A percentile compares a stretch with the other conserved stretches of the same genome.
phyloP scores from a whole-genome alignment of 2,888 invertebrate species.

The Listrodromus nycthemerus region DNA sequence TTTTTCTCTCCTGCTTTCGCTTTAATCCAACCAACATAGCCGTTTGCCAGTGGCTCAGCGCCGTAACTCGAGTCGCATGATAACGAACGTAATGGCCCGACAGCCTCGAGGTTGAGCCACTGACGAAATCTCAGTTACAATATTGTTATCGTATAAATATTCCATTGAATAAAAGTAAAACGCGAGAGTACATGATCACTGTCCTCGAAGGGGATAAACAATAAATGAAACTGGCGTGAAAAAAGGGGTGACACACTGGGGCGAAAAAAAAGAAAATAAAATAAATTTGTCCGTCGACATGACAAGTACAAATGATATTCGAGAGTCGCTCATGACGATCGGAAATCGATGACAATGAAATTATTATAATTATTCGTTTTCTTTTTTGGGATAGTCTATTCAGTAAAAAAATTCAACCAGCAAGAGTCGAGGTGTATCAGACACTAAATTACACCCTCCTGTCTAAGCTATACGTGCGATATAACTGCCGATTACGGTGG shows the following conservation, averaged over 20 bases:
- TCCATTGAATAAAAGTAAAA: constrained; percentile 59
- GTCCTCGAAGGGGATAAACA: constrained; percentile 8
- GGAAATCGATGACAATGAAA: constrained; percentile 8
- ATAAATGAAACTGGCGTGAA: no score
- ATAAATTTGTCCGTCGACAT: constrained; percentile 20
- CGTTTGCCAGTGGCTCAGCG: constrained; percentile 70
- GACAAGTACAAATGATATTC: constrained; percentile 18
- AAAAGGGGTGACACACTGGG: background rate
- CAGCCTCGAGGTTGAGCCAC: constrained; percentile 70
- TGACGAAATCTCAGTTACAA: constrained; percentile 61
- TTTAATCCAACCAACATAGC: constrained; percentile 55
- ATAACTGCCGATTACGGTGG: constrained; percentile 5
- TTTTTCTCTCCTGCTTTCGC: constrained; percentile 31
- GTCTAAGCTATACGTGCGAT: constrained; percentile 36
- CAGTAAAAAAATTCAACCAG: constrained; percentile 44
- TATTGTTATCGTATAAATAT: constrained; percentile 47
- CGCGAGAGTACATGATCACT: constrained; percentile 56
- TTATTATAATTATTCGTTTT: background rate
- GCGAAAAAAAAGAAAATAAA: constrained; percentile 22
- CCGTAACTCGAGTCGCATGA: constrained; percentile 74
- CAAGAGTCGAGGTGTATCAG: constrained; percentile 7
- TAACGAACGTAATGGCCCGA: constrained; percentile 75
- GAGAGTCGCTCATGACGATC: background rate
- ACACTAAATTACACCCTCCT: constrained; percentile 23
- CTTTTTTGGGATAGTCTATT: constrained; percentile 1